Evolutionary conservation across 2,797 vertebrate genomes (phyloP).

Genomic region (Enteromius mattozi): DNA sequence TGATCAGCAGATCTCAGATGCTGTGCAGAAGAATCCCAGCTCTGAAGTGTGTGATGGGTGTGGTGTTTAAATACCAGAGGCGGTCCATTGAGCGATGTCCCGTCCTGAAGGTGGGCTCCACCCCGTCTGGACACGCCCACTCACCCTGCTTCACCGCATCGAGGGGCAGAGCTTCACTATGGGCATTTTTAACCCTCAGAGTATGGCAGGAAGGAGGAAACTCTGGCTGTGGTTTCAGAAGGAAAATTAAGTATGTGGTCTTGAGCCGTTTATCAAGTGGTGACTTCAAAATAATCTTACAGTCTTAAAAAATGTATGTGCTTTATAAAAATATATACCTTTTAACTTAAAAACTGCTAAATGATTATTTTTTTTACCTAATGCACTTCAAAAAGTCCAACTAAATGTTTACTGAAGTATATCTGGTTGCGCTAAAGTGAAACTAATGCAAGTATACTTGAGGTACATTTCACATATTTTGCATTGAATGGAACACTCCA

Average conservation of each 20-base stretch:
- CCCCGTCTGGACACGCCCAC: conserved; percentile 48
- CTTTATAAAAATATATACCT: too few species aligned
- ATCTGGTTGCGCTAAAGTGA: too few species aligned
- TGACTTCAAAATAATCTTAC: neutral
- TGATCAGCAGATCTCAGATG: conserved; percentile 58
- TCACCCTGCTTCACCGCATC: neutral
- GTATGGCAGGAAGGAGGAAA: neutral
- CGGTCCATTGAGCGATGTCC: conserved; percentile 55
- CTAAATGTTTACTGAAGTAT: neutral
- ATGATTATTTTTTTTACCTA: too few species aligned
- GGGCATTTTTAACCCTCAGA: neutral
- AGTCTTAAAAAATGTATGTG: too few species aligned
- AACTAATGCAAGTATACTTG: too few species aligned
- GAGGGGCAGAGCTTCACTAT: neutral
- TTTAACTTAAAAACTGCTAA: too few species aligned
- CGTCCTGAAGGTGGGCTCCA: conserved; percentile 28
- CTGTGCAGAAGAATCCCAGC: conserved; percentile 62
- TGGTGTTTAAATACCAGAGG: conserved; percentile 69
- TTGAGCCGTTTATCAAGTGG: neutral
- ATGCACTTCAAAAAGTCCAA: neutral
- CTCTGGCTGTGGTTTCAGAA: neutral
- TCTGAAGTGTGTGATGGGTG: conserved; percentile 64
- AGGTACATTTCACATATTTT: too few species aligned
- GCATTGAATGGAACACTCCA: too few species aligned
- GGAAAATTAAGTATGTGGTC: neutral